A percentile compares a stretch with the other conserved stretches of the same genome.
Conservation (phyloP, 1,140 invertebrate species). For the Carposina sasakii region DNA sequence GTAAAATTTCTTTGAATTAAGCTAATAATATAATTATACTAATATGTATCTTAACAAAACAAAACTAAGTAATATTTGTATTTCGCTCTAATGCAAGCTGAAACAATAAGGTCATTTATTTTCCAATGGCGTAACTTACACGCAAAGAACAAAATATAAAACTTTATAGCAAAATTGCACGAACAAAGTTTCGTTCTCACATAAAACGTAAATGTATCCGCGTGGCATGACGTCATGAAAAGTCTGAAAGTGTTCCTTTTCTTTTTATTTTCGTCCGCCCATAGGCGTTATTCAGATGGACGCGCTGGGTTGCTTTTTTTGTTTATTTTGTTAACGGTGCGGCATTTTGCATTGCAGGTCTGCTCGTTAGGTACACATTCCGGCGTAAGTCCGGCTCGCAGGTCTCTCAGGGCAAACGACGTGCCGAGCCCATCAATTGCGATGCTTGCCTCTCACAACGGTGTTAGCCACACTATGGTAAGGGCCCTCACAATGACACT, state of each 20-base stretch:
- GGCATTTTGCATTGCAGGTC: constrained; percentile 72
- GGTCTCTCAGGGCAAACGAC: constrained; percentile 67
- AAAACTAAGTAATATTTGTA: constrained; percentile 29
- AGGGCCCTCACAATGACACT: constrained; percentile 44
- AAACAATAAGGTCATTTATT: constrained; percentile 24
- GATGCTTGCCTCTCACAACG: constrained; percentile 72
- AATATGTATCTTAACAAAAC: neutral
- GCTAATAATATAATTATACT: neutral
- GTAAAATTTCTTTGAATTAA: constrained; percentile 54
- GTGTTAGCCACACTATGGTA: constrained; percentile 69
- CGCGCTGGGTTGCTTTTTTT: constrained; percentile 51
- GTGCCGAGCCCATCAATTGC: constrained; percentile 66
- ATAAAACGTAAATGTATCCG: constrained; percentile 47
- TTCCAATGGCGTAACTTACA: constrained; percentile 26
- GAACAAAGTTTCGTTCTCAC: constrained; percentile 38
- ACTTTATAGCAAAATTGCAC: constrained; percentile 30
- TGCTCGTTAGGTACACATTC: constrained; percentile 74
- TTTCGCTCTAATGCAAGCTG: constrained; percentile 47
- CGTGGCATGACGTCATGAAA: constrained; percentile 49
- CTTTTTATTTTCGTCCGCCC: constrained; percentile 48
- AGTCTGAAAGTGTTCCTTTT: constrained; percentile 40
- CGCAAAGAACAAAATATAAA: constrained; percentile 28
- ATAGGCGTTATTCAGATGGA: constrained; percentile 63
- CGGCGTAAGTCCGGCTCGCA: constrained; percentile 72
- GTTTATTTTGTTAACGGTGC: constrained; percentile 67